Evolutionary conservation across 2,113 vertebrate genomes (phyloP), one percentile per base, ranked within the genome.

Genomic region (Apeltes quadracus): DNA sequence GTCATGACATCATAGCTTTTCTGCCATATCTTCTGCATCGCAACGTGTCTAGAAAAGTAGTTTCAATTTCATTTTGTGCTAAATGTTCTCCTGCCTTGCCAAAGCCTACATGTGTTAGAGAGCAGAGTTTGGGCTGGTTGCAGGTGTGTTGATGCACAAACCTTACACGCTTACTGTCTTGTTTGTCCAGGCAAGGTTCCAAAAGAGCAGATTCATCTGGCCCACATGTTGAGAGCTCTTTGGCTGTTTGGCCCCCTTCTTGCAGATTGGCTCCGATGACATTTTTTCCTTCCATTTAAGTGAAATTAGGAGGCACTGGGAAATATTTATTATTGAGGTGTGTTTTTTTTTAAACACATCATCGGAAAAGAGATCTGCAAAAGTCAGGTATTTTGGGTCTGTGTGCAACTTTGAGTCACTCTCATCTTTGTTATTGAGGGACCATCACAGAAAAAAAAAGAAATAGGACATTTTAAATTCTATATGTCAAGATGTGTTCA

Each of bases 121-220:
- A 69, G 69, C 75, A 32, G 44, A 54, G 73, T 64, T 64, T 81
- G 62, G 78, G 84, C 82, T 77, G 72, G 53, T 83, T 87, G 78
- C 81, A 84, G 79, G 73, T 79, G 80, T 85, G 82, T 73, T 82
- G 79, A 86, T 87, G 83, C 72, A 77, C 86, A 88, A 65, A 75
- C 77, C 79, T 84, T 84, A 89, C 83, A 85, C 82, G 84, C 74
- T 34, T 66, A 58, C 77, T 20, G 76, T 80, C 81, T 68, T 74
- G 79, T 89, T 89, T 83, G 86, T 84, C 83, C 87, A 90, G 90
- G 90, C 86, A 88, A 76, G 63, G 76, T 61, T 89, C 88, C 89
- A 90, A 86, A 71, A 82, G 81, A 84, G 82, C 86, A 78, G 77
- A 67, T 89, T 87, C 73, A 84, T 82, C 72, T 61, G 75, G 84